These are phyloP conservation scores for Labroides dimidiatus DNA, from an alignment of 2,797 vertebrate species.

Conservation along the genomic window DNA sequence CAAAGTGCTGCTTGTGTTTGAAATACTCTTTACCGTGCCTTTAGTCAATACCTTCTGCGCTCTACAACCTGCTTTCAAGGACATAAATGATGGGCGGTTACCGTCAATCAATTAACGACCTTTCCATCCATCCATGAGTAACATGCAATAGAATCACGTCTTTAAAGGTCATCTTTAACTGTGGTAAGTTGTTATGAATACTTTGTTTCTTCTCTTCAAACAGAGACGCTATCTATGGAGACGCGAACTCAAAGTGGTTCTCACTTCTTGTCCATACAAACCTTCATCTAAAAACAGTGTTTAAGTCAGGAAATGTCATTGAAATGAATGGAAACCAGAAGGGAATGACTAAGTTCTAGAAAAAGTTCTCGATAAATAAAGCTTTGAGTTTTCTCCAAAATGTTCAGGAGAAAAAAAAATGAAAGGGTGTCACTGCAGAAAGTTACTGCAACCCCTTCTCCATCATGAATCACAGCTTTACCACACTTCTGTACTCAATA, in stretches of 20 bases:
- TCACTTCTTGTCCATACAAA: no score
- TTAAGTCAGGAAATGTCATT: background rate
- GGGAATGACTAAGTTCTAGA: background rate
- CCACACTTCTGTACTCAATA: no score
- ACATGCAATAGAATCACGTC: background rate
- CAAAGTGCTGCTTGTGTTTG: background rate
- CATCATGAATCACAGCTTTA: no score
- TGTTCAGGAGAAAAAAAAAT: background rate
- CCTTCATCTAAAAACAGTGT: background rate
- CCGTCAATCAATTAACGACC: background rate
- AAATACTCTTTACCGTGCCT: background rate
- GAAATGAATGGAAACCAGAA: constrained; percentile 5
- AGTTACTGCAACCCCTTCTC: background rate
- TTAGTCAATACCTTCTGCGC: background rate
- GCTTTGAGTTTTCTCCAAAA: background rate
- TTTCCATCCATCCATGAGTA: constrained; percentile 2
- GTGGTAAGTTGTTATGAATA: constrained; percentile 18
- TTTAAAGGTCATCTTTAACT: background rate
- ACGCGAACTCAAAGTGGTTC: background rate
- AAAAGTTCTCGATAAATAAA: background rate
- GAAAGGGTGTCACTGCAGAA: no score
- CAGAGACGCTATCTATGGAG: background rate
- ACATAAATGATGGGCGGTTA: background rate
- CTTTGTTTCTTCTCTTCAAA: constrained; percentile 5
- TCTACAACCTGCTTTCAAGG: background rate